Percentiles rank a stretch among this genome's conserved stretches.
Conservation (phyloP, 2,113 vertebrate genomes). For the Okapia johnstoni region DNA sequence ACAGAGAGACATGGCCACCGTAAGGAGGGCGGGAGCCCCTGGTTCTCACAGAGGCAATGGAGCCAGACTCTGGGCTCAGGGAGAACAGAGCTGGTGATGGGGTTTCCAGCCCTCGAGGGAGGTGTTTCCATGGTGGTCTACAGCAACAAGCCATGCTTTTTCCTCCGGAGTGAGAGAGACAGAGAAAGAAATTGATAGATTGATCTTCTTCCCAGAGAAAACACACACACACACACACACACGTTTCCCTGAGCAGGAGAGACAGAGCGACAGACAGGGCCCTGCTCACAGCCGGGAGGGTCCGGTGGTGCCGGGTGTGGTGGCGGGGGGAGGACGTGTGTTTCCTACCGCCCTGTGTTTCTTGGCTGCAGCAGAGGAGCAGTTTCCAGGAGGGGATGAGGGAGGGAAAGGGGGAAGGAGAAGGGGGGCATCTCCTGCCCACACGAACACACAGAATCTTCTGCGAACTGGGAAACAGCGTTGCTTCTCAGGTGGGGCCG, state of each 20-base stretch:
- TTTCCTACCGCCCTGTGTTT: neutral
- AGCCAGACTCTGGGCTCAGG: neutral
- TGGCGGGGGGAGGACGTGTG: neutral
- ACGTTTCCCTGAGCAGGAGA: neutral
- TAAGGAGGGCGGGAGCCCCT: neutral
- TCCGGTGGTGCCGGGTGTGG: neutral
- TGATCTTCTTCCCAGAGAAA: neutral
- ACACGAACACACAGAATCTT: neutral
- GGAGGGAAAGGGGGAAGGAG: neutral
- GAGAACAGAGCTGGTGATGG: neutral
- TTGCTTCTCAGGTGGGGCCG: neutral
- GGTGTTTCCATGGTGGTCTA: rapidly evolving
- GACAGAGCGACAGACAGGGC: neutral
- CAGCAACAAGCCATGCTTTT: neutral
- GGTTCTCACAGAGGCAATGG: neutral
- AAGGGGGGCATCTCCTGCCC: neutral
- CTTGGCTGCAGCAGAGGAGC: neutral
- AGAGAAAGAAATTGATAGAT: neutral
- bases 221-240: rapidly evolving
- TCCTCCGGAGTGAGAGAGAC: neutral
- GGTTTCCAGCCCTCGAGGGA: neutral
- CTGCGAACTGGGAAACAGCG: neutral
- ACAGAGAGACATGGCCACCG: rapidly evolving
- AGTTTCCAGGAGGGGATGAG: neutral
- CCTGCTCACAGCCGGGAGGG: neutral